Conservation (phyloP, 1,140 invertebrate genomes). For the Triops cancriformis region DNA sequence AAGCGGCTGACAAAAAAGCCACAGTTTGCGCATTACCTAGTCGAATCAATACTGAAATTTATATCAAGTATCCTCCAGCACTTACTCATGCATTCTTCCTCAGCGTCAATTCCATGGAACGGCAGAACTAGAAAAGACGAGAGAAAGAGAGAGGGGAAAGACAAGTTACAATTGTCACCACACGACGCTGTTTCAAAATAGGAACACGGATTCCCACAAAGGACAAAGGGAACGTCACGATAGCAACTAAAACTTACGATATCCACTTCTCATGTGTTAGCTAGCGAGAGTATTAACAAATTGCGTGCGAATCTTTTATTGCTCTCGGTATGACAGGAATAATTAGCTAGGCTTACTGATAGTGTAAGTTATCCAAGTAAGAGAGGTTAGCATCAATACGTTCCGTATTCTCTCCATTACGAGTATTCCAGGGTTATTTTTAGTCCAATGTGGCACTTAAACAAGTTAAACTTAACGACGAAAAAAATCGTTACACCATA, state of each 20-base stretch:
- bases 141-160: background rate
- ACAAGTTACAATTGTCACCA: background rate
- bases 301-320: background rate
- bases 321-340: background rate
- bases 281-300: too few relatives aligned
- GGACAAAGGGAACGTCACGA: too few relatives aligned
- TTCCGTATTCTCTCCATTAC: background rate
- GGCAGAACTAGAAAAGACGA: background rate
- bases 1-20: background rate
- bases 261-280: too few relatives aligned
- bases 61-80: background rate
- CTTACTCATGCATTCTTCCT: constrained; percentile 10
- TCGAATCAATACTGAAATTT: background rate
- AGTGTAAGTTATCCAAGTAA: background rate
- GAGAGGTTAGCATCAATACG: background rate
- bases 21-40: background rate
- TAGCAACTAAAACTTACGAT: too few relatives aligned
- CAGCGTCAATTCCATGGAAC: background rate
- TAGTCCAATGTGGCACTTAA: background rate
- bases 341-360: background rate
- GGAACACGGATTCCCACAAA: too few relatives aligned
- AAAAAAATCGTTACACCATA: too few relatives aligned
- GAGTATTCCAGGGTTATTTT: background rate
- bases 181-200: too few relatives aligned
- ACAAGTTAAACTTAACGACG: background rate